These are phyloP conservation scores for Orchesella flavescens DNA, from an alignment of 2,888 invertebrate species.

Conservation along the genomic window DNA sequence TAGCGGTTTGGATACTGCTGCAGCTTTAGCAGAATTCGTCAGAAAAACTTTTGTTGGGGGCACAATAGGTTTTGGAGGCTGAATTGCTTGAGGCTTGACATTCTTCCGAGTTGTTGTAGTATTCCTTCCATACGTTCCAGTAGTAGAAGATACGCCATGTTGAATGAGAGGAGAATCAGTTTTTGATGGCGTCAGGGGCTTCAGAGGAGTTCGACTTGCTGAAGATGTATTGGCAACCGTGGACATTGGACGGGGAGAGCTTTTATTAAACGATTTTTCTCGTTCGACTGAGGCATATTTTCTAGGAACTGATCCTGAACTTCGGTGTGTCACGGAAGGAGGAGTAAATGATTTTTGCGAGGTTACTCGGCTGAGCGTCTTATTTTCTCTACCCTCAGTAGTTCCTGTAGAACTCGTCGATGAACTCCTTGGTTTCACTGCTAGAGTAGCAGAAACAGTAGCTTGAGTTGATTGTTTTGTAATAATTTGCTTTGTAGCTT, in stretches of 20 bases:
- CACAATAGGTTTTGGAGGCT: conserved; percentile 20
- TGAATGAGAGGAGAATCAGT: conserved; percentile 60
- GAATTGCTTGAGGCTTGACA: conserved; percentile 3
- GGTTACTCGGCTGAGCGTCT: conserved; percentile 45
- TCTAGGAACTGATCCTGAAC: conserved; percentile 45
- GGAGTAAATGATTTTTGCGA: conserved; percentile 57
- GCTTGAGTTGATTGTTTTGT: conserved; percentile 30
- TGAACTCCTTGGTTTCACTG: conserved; percentile 39
- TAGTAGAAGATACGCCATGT: conserved; percentile 27
- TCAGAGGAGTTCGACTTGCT: conserved; percentile 66
- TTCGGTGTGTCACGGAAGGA: conserved; percentile 16
- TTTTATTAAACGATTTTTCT: conserved; percentile 61
- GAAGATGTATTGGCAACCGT: conserved; percentile 49
- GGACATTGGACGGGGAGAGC: conserved; percentile 33
- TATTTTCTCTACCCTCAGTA: conserved; percentile 37
- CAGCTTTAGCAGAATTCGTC: conserved; percentile 71
- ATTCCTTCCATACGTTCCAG: conserved; percentile 28
- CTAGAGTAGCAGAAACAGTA: conserved; percentile 14
- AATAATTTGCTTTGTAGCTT: conserved; percentile 58
- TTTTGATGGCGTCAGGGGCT: conserved; percentile 68
- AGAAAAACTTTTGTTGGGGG: conserved; percentile 65
- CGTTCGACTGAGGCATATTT: conserved; percentile 57
- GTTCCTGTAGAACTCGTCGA: conserved; percentile 37
- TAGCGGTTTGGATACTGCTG: conserved; percentile 70
- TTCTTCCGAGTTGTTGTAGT: conserved; percentile 19